phyloP scores from a whole-genome alignment of 2,797 vertebrate species.

The Sebastolobus altivelis region DNA sequence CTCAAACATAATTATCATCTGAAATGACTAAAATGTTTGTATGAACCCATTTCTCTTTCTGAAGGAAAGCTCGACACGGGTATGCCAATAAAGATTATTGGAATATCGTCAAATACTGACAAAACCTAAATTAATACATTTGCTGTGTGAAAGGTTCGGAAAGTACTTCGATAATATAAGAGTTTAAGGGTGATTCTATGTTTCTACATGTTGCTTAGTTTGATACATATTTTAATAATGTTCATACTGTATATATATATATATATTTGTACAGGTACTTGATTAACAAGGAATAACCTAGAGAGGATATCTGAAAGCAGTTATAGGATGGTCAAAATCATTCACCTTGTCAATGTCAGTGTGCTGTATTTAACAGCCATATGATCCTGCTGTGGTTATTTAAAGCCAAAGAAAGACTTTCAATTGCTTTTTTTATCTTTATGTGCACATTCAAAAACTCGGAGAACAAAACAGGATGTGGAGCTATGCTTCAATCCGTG shows the following conservation, averaged over 20 bases:
- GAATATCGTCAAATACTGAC: neutral
- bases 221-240: neutral
- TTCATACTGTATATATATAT: no score
- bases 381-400: neutral
- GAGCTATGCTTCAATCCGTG: neutral
- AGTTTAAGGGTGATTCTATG: neutral
- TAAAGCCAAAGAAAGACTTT: neutral
- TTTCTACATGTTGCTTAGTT: neutral
- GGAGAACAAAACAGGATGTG: neutral
- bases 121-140: neutral
- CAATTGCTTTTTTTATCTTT: neutral
- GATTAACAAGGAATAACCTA: neutral
- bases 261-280: neutral
- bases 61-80: neutral
- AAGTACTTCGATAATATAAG: neutral
- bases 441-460: neutral
- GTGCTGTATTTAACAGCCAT: neutral
- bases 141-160: neutral
- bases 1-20: constrained; percentile 48
- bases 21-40: constrained; percentile 30
- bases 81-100: neutral
- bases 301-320: neutral
- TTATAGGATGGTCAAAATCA: neutral
- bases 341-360: neutral
- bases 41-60: neutral